These are phyloP conservation scores for Anas flavirostris DNA, from an alignment of 2,797 vertebrate genomes.

Conservation along the genomic window DNA sequence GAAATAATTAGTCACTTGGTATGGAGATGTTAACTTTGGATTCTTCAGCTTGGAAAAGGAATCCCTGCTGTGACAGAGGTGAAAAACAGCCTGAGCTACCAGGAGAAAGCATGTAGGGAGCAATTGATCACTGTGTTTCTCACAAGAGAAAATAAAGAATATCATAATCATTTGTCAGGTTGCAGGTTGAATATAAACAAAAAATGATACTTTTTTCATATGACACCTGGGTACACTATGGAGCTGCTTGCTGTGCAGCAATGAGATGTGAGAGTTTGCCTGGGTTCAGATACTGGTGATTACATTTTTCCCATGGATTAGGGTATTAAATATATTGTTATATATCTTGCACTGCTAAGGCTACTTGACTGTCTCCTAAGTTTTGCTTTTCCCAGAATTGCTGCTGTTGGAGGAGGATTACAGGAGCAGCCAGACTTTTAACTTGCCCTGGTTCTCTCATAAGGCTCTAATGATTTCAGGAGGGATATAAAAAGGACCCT, in stretches of 20 bases:
- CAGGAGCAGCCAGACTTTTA: conserved; percentile 20
- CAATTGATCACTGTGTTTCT: neutral
- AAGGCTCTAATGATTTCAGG: conserved; percentile 33
- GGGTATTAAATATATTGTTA: neutral
- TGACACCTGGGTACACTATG: neutral
- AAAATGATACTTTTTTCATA: neutral
- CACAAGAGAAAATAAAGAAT: neutral
- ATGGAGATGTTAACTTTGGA: neutral
- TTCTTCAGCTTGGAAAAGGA: neutral
- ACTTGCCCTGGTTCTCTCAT: neutral
- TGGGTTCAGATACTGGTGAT: neutral
- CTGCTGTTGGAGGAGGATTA: neutral
- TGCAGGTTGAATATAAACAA: neutral
- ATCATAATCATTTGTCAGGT: neutral
- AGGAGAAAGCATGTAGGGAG: neutral
- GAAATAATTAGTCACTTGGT: neutral
- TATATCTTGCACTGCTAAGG: neutral
- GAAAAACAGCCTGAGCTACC: neutral
- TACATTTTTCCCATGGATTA: too few species aligned
- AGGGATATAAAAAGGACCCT: conserved; percentile 13
- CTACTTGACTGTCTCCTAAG: neutral
- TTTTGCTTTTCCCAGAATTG: neutral
- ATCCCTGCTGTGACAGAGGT: neutral
- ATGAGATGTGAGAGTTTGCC: neutral
- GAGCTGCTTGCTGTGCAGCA: neutral